Percentiles rank a stretch among this genome's conserved stretches.
Evolutionary conservation across 92 coral and sea anemone species (phyloP).

Genomic region (Micromussa lordhowensis): DNA sequence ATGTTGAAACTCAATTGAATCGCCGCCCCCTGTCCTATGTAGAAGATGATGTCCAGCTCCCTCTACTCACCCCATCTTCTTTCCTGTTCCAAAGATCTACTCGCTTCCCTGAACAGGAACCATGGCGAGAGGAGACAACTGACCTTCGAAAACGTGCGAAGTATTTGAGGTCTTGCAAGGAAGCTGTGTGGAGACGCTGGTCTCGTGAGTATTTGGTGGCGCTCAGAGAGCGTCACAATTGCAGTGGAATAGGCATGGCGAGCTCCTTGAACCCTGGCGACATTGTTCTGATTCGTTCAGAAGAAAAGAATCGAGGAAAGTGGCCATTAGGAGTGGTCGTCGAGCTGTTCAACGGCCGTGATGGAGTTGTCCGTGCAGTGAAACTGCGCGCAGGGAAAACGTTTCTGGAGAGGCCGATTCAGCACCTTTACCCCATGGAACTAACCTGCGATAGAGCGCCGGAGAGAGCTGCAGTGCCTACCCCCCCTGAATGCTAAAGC

Average conservation of each 20-base stretch:
- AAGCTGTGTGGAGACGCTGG: slow-evolving; percentile 53
- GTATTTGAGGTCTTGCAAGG: slow-evolving; percentile 32
- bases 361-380: slow-evolving; percentile 35
- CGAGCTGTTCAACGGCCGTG: slow-evolving; percentile 23
- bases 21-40: too few species aligned
- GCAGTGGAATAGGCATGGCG: neutral
- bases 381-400: slow-evolving; percentile 20
- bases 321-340: slow-evolving; percentile 33
- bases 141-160: slow-evolving; percentile 19
- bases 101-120: slow-evolving; percentile 27
- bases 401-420: slow-evolving; percentile 10
- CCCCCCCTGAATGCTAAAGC: too few species aligned
- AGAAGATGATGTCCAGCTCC: slow-evolving; percentile 22
- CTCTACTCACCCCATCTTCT: slow-evolving; percentile 18
- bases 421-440: too few species aligned
- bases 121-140: slow-evolving; percentile 26
- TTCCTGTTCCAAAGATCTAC: slow-evolving; percentile 19
- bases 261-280: slow-evolving; percentile 16
- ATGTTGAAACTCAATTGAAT: slow-evolving; percentile 38
- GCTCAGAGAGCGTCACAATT: slow-evolving; percentile 9
- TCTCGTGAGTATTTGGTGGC: slow-evolving; percentile 9
- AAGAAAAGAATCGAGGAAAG: slow-evolving; percentile 28
- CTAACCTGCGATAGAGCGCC: slow-evolving; percentile 3
- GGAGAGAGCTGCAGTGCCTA: neutral
- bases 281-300: slow-evolving; percentile 12